These are phyloP conservation scores for Rosalia funebris DNA, from an alignment of 2,888 invertebrate species.

Conservation along the genomic window DNA sequence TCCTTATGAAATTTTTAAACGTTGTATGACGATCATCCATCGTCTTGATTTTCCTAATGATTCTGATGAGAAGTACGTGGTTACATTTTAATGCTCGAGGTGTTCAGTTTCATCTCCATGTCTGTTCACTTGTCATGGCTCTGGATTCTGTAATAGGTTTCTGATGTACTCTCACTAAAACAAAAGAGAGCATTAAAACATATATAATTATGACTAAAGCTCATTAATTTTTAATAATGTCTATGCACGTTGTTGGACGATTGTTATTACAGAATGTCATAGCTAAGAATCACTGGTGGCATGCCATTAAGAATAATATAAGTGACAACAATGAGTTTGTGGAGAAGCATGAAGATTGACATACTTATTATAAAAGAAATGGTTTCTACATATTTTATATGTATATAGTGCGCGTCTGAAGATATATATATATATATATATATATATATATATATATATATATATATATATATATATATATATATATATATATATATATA, in stretches of 20 bases:
- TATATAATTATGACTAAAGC: background rate
- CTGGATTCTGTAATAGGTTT: background rate
- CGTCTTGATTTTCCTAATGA: background rate
- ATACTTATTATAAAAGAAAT: too few species aligned
- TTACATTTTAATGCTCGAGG: constrained; percentile 14
- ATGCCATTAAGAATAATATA: too few species aligned
- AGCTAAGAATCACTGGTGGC: background rate
- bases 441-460: too few species aligned
- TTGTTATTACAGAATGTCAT: too few species aligned
- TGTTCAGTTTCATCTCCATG: constrained; percentile 11
- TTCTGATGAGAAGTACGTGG: constrained; percentile 1
- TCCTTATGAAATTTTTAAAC: constrained; percentile 47
- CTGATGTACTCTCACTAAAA: constrained; percentile 47
- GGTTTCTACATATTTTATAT: too few species aligned
- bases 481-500: too few species aligned
- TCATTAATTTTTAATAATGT: background rate
- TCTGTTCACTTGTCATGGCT: constrained; percentile 1
- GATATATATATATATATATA: too few species aligned
- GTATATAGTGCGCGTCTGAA: too few species aligned
- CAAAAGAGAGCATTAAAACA: constrained; percentile 33
- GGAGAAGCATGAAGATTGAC: too few species aligned
- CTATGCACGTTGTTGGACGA: background rate
- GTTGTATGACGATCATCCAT: constrained; percentile 30
- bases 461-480: too few species aligned
- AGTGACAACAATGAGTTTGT: too few species aligned